Conservation (phyloP, 2,888 invertebrate genomes). For the Hemithea aestivaria region DNA sequence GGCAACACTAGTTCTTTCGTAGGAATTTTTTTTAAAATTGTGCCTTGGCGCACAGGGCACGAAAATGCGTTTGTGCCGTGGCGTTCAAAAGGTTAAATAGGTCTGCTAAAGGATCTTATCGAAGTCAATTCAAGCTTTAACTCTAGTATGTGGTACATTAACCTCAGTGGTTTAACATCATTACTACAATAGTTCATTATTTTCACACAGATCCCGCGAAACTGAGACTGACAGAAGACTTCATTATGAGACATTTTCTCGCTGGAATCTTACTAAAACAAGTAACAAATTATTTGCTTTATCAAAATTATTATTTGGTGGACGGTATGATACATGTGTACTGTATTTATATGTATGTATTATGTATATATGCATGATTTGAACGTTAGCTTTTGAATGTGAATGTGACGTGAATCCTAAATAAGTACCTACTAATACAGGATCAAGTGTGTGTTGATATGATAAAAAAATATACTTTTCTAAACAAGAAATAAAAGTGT, state of each 20-base stretch:
- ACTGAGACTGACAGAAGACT: constrained; percentile 85
- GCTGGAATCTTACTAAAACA: constrained; percentile 92
- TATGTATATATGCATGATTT: neutral
- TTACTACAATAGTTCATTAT: constrained; percentile 25
- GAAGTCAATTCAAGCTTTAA: too few species aligned
- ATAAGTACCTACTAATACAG: neutral
- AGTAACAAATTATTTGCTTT: constrained; percentile 37
- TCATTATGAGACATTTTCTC: constrained; percentile 94
- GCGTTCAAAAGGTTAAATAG: too few species aligned
- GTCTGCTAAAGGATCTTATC: too few species aligned
- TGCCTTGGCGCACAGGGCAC: too few species aligned
- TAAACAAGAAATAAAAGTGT: too few species aligned
- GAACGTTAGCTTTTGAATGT: neutral
- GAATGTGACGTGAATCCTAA: too few species aligned
- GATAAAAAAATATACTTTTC: neutral
- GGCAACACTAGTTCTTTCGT: too few species aligned
- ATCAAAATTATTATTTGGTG: constrained; percentile 15
- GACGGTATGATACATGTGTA: constrained; percentile 8
- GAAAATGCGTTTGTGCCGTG: too few species aligned
- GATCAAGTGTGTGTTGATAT: neutral
- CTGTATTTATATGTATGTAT: neutral
- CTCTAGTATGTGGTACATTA: too few species aligned
- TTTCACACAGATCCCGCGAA: constrained; percentile 71
- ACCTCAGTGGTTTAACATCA: constrained; percentile 16
- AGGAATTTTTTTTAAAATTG: too few species aligned